Percentiles rank a stretch among this genome's conserved stretches.
phyloP scores from a whole-genome alignment of 1,140 invertebrate species.

The Bursaphelenchus mucronatus region DNA sequence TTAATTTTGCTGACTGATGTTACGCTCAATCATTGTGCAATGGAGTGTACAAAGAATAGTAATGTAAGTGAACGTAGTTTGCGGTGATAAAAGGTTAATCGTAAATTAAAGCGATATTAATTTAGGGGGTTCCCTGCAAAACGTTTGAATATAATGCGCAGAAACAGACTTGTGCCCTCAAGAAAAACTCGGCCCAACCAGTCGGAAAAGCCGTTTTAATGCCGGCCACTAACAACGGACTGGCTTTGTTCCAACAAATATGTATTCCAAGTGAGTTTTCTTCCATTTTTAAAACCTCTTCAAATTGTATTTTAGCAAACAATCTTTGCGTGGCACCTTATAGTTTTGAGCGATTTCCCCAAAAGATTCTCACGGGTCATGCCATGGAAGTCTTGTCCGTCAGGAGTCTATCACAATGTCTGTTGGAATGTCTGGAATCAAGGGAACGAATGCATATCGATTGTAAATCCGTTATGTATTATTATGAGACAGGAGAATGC shows the following conservation, averaged over 20 bases:
- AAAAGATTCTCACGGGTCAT: conserved; percentile 49
- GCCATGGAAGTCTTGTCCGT: conserved; percentile 48
- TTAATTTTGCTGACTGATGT: conserved; percentile 22
- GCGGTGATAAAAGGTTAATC: not conserved
- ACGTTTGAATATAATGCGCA: conserved; percentile 57
- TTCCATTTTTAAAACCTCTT: not conserved
- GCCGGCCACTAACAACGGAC: conserved; percentile 31
- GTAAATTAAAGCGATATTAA: conserved; percentile 16
- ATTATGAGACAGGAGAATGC: conserved; percentile 56
- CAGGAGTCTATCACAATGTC: conserved; percentile 48
- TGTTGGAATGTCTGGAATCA: conserved; percentile 50
- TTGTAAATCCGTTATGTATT: conserved; percentile 55
- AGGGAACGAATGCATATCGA: conserved; percentile 37
- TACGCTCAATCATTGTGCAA: conserved; percentile 40
- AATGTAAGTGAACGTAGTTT: conserved; percentile 14
- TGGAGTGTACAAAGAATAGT: conserved; percentile 34
- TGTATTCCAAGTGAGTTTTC: conserved; percentile 47
- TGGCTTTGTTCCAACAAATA: conserved; percentile 57
- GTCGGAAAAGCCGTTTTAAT: conserved; percentile 50
- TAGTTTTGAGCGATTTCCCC: conserved; percentile 53
- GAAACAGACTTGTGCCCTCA: conserved; percentile 48
- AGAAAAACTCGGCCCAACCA: conserved; percentile 48
- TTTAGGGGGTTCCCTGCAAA: conserved; percentile 37
- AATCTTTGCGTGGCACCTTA: conserved; percentile 52
- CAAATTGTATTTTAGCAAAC: conserved; percentile 41